Conservation (phyloP, 2,113 vertebrate genomes). For the Martes martes region DNA sequence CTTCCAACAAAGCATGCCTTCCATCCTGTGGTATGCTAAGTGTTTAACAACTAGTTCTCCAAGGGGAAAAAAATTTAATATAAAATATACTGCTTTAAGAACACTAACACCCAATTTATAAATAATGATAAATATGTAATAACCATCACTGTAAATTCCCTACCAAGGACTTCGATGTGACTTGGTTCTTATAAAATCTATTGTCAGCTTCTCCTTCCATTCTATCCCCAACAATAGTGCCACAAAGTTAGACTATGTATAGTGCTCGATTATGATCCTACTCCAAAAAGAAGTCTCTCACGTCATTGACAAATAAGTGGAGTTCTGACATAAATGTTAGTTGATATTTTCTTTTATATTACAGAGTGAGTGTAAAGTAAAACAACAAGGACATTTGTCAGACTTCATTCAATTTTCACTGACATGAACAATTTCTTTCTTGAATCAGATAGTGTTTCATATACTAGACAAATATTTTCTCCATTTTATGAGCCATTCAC, state of each 20-base stretch:
- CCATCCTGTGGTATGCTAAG: not conserved
- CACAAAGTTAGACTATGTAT: not conserved
- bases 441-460: slow-evolving; percentile 22
- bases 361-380: slow-evolving; percentile 7
- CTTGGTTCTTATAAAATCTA: not conserved
- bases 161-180: not conserved
- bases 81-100: not conserved
- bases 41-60: not conserved
- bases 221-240: not conserved
- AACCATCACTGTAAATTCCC: not conserved
- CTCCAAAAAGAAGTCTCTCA: not conserved
- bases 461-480: not conserved
- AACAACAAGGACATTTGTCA: not conserved
- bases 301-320: not conserved
- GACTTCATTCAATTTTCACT: not conserved
- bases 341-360: not conserved
- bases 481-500: not conserved
- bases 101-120: not conserved
- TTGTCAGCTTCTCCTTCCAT: not conserved
- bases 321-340: not conserved
- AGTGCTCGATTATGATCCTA: not conserved
- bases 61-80: not conserved
- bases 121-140: not conserved
- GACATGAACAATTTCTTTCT: not conserved
- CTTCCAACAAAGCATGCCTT: not conserved